Conservation (phyloP, 35 echinoderm and acorn worm species). For the Apostichopus japonicus region DNA sequence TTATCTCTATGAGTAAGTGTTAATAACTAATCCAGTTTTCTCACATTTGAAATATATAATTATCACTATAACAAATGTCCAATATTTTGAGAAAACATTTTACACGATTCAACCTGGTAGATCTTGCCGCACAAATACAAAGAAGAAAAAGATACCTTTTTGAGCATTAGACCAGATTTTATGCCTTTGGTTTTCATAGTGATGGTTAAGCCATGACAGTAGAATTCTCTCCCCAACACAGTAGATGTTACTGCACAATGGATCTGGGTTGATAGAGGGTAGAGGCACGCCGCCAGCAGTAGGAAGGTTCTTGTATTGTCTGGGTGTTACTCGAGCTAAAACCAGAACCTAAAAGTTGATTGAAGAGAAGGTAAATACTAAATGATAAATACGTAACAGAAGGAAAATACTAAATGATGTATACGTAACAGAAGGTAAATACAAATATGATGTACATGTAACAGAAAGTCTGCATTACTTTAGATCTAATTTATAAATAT, state of each 20-base stretch:
- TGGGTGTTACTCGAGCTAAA: conserved; percentile 79
- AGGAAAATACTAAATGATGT: too few species aligned
- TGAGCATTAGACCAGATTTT: conserved; percentile 83
- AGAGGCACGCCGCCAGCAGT: conserved; percentile 57
- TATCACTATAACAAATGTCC: too few species aligned
- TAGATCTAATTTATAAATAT: too few species aligned
- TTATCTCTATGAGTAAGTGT: too few species aligned
- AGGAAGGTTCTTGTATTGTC: conserved; percentile 74
- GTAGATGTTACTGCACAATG: conserved; percentile 95
- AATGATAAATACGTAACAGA: too few species aligned
- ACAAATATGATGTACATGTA: too few species aligned
- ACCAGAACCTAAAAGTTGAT: conserved; percentile 65
- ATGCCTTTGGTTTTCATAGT: conserved; percentile 93
- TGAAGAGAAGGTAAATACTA: neutral
- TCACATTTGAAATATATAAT: too few species aligned
- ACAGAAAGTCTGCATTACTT: too few species aligned
- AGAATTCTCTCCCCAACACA: conserved; percentile 90
- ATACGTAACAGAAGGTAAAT: too few species aligned
- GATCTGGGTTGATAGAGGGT: conserved; percentile 88
- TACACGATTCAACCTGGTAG: too few species aligned
- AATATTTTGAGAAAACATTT: too few species aligned
- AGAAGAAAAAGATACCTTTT: conserved; percentile 68
- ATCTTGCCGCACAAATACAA: neutral
- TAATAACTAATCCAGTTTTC: too few species aligned
- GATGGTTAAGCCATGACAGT: conserved; percentile 93